phyloP scores from a whole-genome alignment of 2,797 vertebrate genomes.

The Prunella strophiata region DNA sequence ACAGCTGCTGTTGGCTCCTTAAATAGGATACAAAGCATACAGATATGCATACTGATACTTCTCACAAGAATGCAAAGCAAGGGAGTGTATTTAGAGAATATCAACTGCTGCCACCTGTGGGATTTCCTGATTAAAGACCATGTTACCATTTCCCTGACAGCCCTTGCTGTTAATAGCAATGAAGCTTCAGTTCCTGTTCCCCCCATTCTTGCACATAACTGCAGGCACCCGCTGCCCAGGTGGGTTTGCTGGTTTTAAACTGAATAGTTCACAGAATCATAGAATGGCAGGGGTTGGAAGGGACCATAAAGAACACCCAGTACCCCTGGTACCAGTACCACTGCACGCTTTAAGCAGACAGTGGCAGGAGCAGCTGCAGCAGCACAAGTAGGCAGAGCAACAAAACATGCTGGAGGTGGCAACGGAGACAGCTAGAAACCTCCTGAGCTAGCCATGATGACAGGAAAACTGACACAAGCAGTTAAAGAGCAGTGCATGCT shows the following conservation, averaged over 20 bases:
- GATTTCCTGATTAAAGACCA: not conserved
- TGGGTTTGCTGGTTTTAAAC: not conserved
- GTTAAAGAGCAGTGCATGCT: not conserved
- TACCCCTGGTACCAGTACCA: not conserved
- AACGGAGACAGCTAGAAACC: not conserved
- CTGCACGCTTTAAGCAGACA: fast-evolving
- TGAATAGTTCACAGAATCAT: fast-evolving
- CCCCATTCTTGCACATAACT: not conserved
- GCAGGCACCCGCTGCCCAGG: not conserved
- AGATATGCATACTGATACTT: not conserved
- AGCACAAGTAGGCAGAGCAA: not conserved
- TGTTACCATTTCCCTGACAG: not conserved
- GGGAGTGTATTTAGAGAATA: not conserved
- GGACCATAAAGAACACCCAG: not conserved
- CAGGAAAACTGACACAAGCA: not conserved
- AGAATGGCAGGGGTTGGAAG: not conserved
- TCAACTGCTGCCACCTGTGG: not conserved
- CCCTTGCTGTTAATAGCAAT: not conserved
- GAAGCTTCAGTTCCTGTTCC: not conserved
- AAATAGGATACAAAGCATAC: not conserved
- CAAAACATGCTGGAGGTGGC: not conserved
- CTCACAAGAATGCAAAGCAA: not conserved
- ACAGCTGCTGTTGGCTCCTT: not conserved
- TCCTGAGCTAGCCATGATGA: not conserved
- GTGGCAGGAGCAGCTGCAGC: not conserved